Percentiles rank a stretch among this genome's conserved stretches.
Evolutionary conservation across 1,140 invertebrate species (phyloP).

Genomic region (Drosophila ambigua): DNA sequence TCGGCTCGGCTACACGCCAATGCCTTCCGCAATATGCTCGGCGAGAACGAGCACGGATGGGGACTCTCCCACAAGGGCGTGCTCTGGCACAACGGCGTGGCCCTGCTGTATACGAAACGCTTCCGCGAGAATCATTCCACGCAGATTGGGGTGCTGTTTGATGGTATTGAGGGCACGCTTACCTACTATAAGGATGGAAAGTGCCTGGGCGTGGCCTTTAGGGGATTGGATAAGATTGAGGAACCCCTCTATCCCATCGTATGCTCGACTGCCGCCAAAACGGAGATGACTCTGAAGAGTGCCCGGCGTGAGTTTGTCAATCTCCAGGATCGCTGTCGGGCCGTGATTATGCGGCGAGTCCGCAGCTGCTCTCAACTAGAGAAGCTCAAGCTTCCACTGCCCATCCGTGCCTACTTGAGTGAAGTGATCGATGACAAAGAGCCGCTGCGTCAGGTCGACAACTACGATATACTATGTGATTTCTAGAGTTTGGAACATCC

Average conservation of each 20-base stretch:
- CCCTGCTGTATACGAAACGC: constrained; percentile 87
- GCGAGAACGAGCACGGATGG: constrained; percentile 89
- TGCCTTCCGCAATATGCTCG: constrained; percentile 89
- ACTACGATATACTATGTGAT: constrained; percentile 80
- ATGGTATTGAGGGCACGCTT: constrained; percentile 88
- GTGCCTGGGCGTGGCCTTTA: constrained; percentile 86
- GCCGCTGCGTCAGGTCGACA: constrained; percentile 78
- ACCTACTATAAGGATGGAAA: constrained; percentile 90
- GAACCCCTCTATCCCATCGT: constrained; percentile 89
- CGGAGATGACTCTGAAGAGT: constrained; percentile 87
- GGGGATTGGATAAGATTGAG: constrained; percentile 84
- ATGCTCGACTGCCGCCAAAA: constrained; percentile 90
- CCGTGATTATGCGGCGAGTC: constrained; percentile 85
- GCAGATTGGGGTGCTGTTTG: constrained; percentile 88
- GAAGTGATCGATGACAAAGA: constrained; percentile 83
- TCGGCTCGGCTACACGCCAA: constrained; percentile 87
- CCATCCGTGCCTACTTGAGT: constrained; percentile 84
- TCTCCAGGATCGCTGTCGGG: constrained; percentile 88
- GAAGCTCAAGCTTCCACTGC: constrained; percentile 84
- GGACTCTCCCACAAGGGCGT: constrained; percentile 90
- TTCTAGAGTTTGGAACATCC: constrained; percentile 54
- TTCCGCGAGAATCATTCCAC: constrained; percentile 89
- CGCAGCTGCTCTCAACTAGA: constrained; percentile 83
- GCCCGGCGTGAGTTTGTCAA: constrained; percentile 87
- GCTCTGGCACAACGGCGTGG: constrained; percentile 88